A percentile compares a stretch with the other conserved stretches of the same genome.
These are phyloP conservation scores for Sciurus niger DNA, from an alignment of 2,113 vertebrate species.

Conservation along the genomic window DNA sequence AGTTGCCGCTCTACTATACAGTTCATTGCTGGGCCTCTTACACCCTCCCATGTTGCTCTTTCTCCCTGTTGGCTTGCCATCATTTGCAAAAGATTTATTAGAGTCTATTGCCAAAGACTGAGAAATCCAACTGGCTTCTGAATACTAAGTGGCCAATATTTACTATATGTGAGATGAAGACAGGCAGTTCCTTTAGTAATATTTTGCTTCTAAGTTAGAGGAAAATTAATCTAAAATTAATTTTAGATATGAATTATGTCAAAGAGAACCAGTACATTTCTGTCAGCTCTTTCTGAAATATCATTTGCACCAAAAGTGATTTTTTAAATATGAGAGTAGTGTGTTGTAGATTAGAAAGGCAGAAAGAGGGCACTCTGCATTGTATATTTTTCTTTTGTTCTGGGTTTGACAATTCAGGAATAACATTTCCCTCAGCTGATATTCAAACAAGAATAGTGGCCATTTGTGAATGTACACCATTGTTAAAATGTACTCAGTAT, in stretches of 20 bases:
- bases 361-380: neutral
- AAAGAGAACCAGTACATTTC: conserved; percentile 36
- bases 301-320: neutral
- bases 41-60: neutral
- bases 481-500: neutral
- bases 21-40: neutral
- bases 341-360: conserved; percentile 40
- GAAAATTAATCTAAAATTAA: conserved; percentile 82
- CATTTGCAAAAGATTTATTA: conserved; percentile 52
- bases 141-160: conserved; percentile 86
- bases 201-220: conserved; percentile 84
- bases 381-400: conserved; percentile 15
- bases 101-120: conserved; percentile 81
- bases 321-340: conserved; percentile 21
- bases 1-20: neutral
- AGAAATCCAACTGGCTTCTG: conserved; percentile 85
- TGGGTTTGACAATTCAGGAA: neutral
- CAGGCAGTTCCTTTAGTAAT: conserved; percentile 86
- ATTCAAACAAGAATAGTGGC: neutral
- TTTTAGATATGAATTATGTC: conserved; percentile 46
- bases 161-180: conserved; percentile 85
- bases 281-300: conserved; percentile 31
- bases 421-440: neutral
- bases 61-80: neutral
- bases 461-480: neutral